phyloP scores from a whole-genome alignment of 2,113 vertebrate genomes.

The Pelecanoides urinatrix region DNA sequence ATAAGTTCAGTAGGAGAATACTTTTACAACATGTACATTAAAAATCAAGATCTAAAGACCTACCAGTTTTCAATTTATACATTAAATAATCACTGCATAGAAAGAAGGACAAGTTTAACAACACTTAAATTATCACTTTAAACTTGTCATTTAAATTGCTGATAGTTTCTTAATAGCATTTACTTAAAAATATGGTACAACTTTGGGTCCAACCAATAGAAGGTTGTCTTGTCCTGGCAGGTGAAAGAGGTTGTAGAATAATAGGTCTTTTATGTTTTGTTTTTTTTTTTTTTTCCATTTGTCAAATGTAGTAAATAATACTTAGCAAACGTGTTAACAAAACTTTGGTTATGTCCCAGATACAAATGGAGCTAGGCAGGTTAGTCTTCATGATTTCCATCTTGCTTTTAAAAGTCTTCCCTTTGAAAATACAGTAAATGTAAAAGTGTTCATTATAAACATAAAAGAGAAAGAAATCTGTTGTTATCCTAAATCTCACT shows the following conservation, averaged over 20 bases:
- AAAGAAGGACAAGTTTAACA: not conserved
- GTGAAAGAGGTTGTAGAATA: not conserved
- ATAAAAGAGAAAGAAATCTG: not conserved
- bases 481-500: not conserved
- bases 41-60: not conserved
- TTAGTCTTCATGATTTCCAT: not conserved
- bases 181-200: not conserved
- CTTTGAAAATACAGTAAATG: not conserved
- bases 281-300: not conserved
- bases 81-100: not conserved
- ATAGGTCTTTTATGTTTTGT: not conserved
- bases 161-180: not conserved
- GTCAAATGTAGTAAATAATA: not conserved
- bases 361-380: not conserved
- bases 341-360: not conserved
- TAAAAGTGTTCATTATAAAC: not conserved
- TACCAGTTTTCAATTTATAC: not conserved
- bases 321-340: not conserved
- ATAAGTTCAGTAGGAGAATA: not conserved
- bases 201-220: not conserved
- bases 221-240: not conserved
- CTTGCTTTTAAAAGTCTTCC: not conserved
- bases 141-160: not conserved
- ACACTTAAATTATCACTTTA: not conserved
- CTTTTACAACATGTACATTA: not conserved